These are phyloP conservation scores for Corythoichthys haematopterus DNA, from an alignment of 2,113 vertebrate species.

Conservation along the genomic window DNA sequence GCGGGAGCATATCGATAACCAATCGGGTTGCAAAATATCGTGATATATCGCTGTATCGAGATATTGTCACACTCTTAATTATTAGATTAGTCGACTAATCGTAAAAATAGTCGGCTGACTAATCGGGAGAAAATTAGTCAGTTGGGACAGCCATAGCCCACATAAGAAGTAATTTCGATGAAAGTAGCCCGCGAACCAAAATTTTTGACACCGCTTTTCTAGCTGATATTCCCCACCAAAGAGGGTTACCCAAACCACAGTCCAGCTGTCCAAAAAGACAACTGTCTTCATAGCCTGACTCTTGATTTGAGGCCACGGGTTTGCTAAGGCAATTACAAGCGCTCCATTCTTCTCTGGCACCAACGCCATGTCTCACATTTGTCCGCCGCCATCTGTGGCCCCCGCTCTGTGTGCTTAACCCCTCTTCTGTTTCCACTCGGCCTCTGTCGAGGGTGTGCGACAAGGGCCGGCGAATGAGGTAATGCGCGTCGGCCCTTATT, in stretches of 20 bases:
- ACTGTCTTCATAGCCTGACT: constrained; percentile 49
- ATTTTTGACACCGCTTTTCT: too few relatives aligned
- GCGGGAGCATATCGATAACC: too few relatives aligned
- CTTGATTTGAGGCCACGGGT: constrained; percentile 34
- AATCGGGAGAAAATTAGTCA: too few relatives aligned
- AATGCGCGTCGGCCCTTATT: constrained; percentile 52
- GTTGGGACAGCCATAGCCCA: too few relatives aligned
- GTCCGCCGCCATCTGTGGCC: constrained; percentile 58
- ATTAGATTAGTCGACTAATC: too few relatives aligned
- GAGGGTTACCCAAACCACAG: neutral
- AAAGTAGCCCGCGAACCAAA: too few relatives aligned
- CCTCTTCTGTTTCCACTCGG: constrained; percentile 40
- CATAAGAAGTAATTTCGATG: too few relatives aligned
- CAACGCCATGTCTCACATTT: constrained; percentile 49
- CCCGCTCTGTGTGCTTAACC: constrained; percentile 53
- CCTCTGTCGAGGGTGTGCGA: constrained; percentile 50
- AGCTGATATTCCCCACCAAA: too few relatives aligned
- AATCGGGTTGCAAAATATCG: too few relatives aligned
- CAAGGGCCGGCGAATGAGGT: constrained; percentile 47
- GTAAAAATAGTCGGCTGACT: too few relatives aligned
- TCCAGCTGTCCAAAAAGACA: constrained; percentile 57
- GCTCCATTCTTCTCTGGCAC: constrained; percentile 55
- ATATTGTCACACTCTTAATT: too few relatives aligned
- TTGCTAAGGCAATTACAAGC: constrained; percentile 44
- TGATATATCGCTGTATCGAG: too few relatives aligned